Evolutionary conservation across 2,113 vertebrate species (phyloP).

Genomic region (Oryzias melastigma): DNA sequence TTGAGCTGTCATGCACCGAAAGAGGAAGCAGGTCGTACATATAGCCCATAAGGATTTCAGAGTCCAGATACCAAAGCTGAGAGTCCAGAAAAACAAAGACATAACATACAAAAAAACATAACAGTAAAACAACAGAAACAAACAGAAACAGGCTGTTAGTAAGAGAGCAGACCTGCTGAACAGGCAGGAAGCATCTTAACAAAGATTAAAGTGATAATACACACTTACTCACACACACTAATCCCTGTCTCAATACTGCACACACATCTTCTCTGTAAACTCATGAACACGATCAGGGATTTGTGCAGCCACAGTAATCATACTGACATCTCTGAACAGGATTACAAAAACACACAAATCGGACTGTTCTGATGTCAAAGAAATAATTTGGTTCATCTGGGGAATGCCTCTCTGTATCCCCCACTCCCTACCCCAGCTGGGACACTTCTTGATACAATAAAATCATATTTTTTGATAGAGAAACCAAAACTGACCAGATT

Average conservation of each 20-base stretch:
- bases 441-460: background rate
- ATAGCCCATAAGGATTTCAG: too few species aligned
- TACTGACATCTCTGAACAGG: slow-evolving; percentile 36
- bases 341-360: slow-evolving; percentile 25
- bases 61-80: background rate
- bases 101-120: background rate
- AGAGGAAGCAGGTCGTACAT: too few species aligned
- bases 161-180: slow-evolving; percentile 15
- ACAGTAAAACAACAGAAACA: background rate
- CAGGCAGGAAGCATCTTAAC: slow-evolving; percentile 26
- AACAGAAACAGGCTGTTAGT: background rate
- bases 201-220: slow-evolving; percentile 39
- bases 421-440: too few species aligned
- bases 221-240: slow-evolving; percentile 18
- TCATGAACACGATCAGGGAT: slow-evolving; percentile 55
- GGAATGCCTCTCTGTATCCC: background rate
- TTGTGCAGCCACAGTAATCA: slow-evolving; percentile 46
- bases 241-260: slow-evolving; percentile 2
- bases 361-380: slow-evolving; percentile 28
- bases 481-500: too few species aligned
- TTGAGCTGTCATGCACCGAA: too few species aligned
- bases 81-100: background rate
- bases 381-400: slow-evolving; percentile 40
- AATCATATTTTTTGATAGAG: background rate
- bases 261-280: slow-evolving; percentile 23